A percentile compares a stretch with the other conserved stretches of the same genome.
Conservation (phyloP, 2,797 vertebrate species). For the Morelia viridis region DNA sequence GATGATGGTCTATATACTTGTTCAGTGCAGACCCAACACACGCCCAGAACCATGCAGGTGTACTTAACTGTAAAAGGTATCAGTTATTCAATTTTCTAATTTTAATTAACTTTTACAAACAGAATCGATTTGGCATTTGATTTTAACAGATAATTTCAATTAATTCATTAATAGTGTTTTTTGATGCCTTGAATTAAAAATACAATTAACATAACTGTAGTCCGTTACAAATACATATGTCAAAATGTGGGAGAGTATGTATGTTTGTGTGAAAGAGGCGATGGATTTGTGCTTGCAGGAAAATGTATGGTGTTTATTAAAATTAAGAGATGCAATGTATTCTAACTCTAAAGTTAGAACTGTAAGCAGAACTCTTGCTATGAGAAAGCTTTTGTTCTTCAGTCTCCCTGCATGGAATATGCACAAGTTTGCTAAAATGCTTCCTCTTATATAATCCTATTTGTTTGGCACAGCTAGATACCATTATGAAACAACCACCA, state of each 20-base stretch:
- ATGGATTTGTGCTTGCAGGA: neutral
- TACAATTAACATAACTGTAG: neutral
- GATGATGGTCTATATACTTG: slow-evolving; percentile 96
- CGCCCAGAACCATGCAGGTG: slow-evolving; percentile 88
- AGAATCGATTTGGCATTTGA: neutral
- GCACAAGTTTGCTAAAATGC: neutral
- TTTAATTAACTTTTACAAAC: neutral
- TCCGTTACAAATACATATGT: neutral
- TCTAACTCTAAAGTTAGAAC: neutral
- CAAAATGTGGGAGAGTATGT: neutral
- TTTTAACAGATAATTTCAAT: neutral
- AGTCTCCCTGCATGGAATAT: neutral
- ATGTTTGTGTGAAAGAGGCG: neutral
- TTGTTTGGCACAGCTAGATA: neutral
- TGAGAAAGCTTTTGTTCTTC: neutral
- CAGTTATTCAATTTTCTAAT: rapidly evolving
- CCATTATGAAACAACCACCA: neutral
- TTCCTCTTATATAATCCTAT: neutral
- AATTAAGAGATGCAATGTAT: neutral
- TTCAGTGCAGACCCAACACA: slow-evolving; percentile 94
- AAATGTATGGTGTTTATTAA: neutral
- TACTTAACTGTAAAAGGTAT: slow-evolving; percentile 95
- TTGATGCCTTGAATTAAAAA: neutral
- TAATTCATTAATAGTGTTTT: neutral
- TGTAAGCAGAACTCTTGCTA: neutral